phyloP scores from a whole-genome alignment of 2,113 vertebrate species.

The Orientallactaga bullata region DNA sequence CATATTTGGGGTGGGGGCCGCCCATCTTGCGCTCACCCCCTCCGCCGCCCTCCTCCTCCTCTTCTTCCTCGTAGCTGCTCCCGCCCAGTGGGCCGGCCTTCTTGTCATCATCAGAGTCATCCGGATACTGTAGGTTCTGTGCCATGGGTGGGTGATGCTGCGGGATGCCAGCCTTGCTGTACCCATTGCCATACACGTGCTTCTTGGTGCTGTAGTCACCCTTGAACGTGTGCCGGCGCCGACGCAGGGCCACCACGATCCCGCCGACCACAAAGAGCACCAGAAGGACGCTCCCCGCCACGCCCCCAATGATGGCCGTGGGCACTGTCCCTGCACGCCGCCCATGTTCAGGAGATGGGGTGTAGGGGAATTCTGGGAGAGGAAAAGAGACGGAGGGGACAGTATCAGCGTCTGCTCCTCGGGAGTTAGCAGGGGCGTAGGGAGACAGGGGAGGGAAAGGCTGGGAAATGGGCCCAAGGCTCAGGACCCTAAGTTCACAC shows the following conservation, averaged over 20 bases:
- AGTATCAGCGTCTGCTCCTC: conserved; percentile 93
- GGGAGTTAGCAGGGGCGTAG: conserved; percentile 80
- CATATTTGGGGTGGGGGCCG: conserved; percentile 89
- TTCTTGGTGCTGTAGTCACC: conserved; percentile 99
- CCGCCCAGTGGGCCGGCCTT: conserved; percentile 93
- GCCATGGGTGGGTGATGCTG: conserved; percentile 94
- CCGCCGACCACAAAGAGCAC: conserved; percentile 91
- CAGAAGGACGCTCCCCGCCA: conserved; percentile 93
- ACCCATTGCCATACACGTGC: conserved; percentile 97
- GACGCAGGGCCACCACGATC: conserved; percentile 94
- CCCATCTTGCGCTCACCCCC: conserved; percentile 90
- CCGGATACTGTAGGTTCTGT: conserved; percentile 97
- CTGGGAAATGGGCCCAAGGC: conserved; percentile 82
- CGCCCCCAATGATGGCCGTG: conserved; percentile 93
- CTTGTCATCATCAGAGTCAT: conserved; percentile 98
- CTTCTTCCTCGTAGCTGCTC: conserved; percentile 90
- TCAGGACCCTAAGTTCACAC: background rate
- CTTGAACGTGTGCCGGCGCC: conserved; percentile 98
- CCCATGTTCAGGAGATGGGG: conserved; percentile 86
- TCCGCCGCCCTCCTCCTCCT: conserved; percentile 84
- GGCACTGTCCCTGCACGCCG: conserved; percentile 88
- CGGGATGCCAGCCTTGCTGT: conserved; percentile 95
- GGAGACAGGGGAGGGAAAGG: conserved; percentile 89
- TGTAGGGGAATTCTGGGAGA: conserved; percentile 97
- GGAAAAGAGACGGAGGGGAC: conserved; percentile 98